Evolutionary conservation across 2,113 vertebrate genomes (phyloP), one percentile per base, ranked within the genome.

Genomic region (Trematocara variabile): DNA sequence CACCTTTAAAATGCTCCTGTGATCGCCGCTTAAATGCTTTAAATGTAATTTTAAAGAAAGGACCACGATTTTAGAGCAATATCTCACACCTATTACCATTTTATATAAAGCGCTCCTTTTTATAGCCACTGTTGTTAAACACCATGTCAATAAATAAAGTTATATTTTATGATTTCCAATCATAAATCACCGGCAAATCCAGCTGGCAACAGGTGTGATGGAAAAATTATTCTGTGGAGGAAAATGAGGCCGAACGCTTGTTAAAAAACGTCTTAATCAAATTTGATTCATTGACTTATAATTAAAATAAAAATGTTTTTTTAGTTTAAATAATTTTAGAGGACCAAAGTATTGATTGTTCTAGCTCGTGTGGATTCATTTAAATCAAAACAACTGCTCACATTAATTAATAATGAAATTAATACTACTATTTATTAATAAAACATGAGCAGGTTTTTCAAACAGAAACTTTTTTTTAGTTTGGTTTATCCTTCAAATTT

Each of bases 1-100:
- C 89, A 90, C 86, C 77, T 90, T 93, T 90, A 92, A 89, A 93
- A 91, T 7, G 89, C 86, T 86, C 48, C 79, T 48, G 75, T 87
- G 88, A 55, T 90, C 90, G 81, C 82, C 85, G 81, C 80, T 86
- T 86, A 94, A 87, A 92, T 46, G 44, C 85, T 83, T 88, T 75
- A 87, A 87, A 87, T 88, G 70, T 86, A 53, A 89, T 88, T 88
- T 91, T 68, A 82, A 81, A 65, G 60, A 86, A 88, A 63, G 60
- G 13, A 8, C 34, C 9, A 3, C 30, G 37, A 39, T 63, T 80
- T 83, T 65, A 77, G 39, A 70, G 81, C 81, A 16, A 75, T 88
- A 55, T 55, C 55, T 89, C 86, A 78, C 3, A 58, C 28, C 12
- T 39, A 68, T 82, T 52, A 73, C 37, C 53, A 81, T 90, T 88